Evolutionary conservation across 2,888 invertebrate species (phyloP).

Genomic region (Campoplex nolae): DNA sequence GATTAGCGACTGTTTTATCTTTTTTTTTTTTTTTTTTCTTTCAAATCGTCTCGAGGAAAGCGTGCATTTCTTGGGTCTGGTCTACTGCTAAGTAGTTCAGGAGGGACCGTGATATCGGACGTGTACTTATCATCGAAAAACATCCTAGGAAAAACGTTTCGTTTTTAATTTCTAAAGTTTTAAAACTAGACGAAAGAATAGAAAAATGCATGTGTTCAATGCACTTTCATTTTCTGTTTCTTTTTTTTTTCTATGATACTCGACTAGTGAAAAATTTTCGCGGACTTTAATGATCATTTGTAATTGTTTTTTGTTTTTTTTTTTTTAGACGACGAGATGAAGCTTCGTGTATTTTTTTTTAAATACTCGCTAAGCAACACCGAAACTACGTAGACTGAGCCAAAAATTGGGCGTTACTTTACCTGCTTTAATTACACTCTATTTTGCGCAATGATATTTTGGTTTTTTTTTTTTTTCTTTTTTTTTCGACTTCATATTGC

Average conservation of each 20-base stretch:
- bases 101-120: slow-evolving; percentile 86
- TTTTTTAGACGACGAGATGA: not conserved
- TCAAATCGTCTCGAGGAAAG: slow-evolving; percentile 77
- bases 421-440: slow-evolving; percentile 19
- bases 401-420: slow-evolving; percentile 24
- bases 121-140: slow-evolving; percentile 83
- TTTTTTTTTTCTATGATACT: not conserved
- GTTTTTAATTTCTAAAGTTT: slow-evolving; percentile 47
- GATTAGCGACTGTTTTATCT: slow-evolving; percentile 69
- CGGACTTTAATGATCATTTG: slow-evolving; percentile 9
- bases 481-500: not conserved
- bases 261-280: slow-evolving; percentile 33
- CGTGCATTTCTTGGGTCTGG: slow-evolving; percentile 83
- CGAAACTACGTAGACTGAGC: slow-evolving; percentile 46
- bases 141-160: slow-evolving; percentile 76
- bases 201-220: slow-evolving; percentile 10
- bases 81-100: slow-evolving; percentile 84
- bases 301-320: not conserved
- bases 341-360: not conserved
- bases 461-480: too few relatives aligned
- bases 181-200: slow-evolving; percentile 49
- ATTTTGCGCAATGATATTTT: not conserved
- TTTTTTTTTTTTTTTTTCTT: slow-evolving; percentile 49
- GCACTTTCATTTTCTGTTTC: slow-evolving; percentile 12
- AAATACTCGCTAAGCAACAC: slow-evolving; percentile 10